phyloP scores from a whole-genome alignment of 2,888 invertebrate genomes.

The Polyommatus icarus region DNA sequence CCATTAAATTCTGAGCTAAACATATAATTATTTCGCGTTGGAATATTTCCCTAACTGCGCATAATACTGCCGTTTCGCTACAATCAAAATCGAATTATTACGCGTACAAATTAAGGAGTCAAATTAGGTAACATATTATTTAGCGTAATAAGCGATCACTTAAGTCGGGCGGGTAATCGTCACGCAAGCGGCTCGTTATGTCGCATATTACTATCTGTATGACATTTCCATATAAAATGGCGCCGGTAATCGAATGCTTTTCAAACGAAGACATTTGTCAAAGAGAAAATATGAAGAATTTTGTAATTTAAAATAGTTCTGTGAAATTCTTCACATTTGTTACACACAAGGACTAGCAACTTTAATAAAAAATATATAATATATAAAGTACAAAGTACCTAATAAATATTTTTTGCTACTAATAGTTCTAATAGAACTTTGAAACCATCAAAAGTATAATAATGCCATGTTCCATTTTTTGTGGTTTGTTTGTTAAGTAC shows the following conservation, averaged over 20 bases:
- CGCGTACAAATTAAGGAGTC: conserved; percentile 27
- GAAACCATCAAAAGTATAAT: not conserved
- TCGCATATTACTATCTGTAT: conserved; percentile 32
- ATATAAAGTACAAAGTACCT: too few species aligned
- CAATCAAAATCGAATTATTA: conserved; percentile 18
- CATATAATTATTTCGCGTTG: conserved; percentile 15
- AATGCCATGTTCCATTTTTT: not conserved
- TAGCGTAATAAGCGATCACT: conserved; percentile 35
- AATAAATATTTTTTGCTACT: not conserved
- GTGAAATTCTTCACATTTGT: not conserved
- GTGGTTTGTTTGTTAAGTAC: too few species aligned
- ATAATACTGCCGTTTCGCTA: conserved; percentile 1
- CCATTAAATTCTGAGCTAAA: not conserved
- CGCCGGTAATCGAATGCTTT: conserved; percentile 9
- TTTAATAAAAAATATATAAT: not conserved
- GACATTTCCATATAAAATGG: conserved; percentile 31
- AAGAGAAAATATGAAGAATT: not conserved
- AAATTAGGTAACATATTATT: conserved; percentile 34
- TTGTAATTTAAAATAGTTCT: not conserved
- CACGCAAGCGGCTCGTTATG: conserved; percentile 41
- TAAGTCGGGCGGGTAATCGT: conserved; percentile 25
- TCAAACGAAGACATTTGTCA: conserved; percentile 15
- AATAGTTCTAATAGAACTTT: not conserved
- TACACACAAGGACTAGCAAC: not conserved
- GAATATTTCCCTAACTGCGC: conserved; percentile 15